These are phyloP conservation scores for Apamea anceps DNA, from an alignment of 2,888 invertebrate species.

Conservation along the genomic window DNA sequence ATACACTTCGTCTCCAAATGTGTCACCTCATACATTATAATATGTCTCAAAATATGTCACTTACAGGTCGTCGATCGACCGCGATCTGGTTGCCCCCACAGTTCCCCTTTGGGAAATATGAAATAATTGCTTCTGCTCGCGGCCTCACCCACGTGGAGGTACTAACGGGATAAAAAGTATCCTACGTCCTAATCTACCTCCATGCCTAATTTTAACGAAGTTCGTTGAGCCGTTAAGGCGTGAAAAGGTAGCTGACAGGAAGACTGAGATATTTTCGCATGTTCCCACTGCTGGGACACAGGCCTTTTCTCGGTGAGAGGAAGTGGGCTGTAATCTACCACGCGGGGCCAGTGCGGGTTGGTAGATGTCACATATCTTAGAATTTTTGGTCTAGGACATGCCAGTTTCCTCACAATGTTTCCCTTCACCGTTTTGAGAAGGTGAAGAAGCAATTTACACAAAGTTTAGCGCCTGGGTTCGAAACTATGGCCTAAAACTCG, in stretches of 20 bases:
- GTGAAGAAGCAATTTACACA: too few relatives aligned
- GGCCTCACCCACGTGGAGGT: not conserved
- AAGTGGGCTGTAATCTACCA: too few relatives aligned
- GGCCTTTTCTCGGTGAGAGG: too few relatives aligned
- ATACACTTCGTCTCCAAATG: not conserved
- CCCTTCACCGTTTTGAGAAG: too few relatives aligned
- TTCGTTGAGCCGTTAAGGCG: not conserved
- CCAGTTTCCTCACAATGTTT: too few relatives aligned
- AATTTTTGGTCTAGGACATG: too few relatives aligned
- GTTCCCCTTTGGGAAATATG: not conserved
- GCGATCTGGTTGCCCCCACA: not conserved
- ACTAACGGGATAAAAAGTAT: not conserved
- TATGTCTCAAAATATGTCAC: not conserved
- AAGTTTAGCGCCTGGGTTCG: too few relatives aligned
- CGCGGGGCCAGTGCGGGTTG: too few relatives aligned
- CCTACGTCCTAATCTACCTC: not conserved
- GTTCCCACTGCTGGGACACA: too few relatives aligned
- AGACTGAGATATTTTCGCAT: not conserved
- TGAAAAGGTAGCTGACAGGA: too few relatives aligned
- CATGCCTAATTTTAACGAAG: not conserved
- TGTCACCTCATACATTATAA: not conserved
- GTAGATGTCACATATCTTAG: too few relatives aligned
- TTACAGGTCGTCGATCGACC: not conserved
- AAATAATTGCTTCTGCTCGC: not conserved
- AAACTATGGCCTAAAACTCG: too few relatives aligned